Percentiles rank a stretch among this genome's conserved stretches.
Evolutionary conservation across 1,140 invertebrate species (phyloP).

Genomic region (Penaeus chinensis): DNA sequence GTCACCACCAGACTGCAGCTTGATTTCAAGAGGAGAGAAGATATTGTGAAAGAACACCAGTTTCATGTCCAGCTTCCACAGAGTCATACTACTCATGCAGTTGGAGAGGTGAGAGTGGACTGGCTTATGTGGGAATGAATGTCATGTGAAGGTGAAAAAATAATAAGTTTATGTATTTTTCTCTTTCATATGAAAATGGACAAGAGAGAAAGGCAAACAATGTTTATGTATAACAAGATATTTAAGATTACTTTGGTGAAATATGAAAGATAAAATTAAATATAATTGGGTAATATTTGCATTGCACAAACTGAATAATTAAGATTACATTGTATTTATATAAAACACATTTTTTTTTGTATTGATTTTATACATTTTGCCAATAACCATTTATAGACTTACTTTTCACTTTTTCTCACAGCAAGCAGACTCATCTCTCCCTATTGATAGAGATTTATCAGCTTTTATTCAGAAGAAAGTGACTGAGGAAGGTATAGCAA

Average conservation of each 20-base stretch:
- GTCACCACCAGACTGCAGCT: not conserved
- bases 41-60: not conserved
- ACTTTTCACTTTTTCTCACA: not conserved
- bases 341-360: too few relatives aligned
- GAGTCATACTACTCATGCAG: not conserved
- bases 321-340: too few relatives aligned
- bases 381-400: too few relatives aligned
- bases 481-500: not conserved
- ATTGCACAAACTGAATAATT: too few relatives aligned
- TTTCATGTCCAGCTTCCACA: conserved; percentile 11
- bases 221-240: too few relatives aligned
- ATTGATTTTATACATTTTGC: too few relatives aligned
- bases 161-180: not conserved
- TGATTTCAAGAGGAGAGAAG: conserved; percentile 15
- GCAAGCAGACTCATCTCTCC: not conserved
- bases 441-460: not conserved
- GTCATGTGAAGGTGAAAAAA: not conserved
- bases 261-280: too few relatives aligned
- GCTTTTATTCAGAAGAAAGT: conserved; percentile 6
- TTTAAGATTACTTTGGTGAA: too few relatives aligned
- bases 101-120: not conserved
- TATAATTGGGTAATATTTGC: too few relatives aligned
- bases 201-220: too few relatives aligned
- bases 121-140: not conserved
- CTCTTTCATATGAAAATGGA: too few relatives aligned